Evolutionary conservation across 2,888 invertebrate genomes (phyloP).

Genomic region (Lasius fuliginosus): DNA sequence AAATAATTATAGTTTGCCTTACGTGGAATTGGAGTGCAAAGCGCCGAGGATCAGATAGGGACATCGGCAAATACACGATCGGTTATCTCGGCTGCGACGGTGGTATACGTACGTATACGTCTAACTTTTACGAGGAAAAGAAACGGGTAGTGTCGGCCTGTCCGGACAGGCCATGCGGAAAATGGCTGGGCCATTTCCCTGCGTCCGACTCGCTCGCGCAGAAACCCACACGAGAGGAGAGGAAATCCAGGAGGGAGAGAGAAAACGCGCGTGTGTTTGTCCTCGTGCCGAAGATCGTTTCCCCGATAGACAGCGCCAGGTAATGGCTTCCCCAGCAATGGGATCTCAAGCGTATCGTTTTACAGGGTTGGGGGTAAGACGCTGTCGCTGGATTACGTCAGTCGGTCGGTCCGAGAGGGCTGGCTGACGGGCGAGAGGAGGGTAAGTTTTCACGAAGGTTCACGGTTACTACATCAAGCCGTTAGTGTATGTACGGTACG

Average conservation of each 20-base stretch:
- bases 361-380: conserved; percentile 74
- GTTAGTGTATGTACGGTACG: conserved; percentile 19
- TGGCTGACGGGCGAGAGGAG: not conserved
- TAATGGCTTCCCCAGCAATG: conserved; percentile 76
- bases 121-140: conserved; percentile 41
- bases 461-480: conserved; percentile 49
- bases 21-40: not conserved
- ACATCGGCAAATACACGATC: not conserved
- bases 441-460: conserved; percentile 51
- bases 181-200: conserved; percentile 40
- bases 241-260: conserved; percentile 43
- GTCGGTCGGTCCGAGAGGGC: conserved; percentile 56
- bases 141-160: conserved; percentile 2
- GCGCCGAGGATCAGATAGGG: not conserved
- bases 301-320: conserved; percentile 68
- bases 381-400: conserved; percentile 67
- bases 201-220: conserved; percentile 22
- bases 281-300: conserved; percentile 64
- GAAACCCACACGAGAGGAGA: conserved; percentile 14
- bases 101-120: not conserved
- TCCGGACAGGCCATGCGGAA: conserved; percentile 37
- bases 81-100: conserved; percentile 15
- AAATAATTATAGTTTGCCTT: not conserved
- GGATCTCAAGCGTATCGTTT: conserved; percentile 83
- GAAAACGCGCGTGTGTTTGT: conserved; percentile 55